Evolutionary conservation across 2,888 invertebrate genomes (phyloP).

Genomic region (Vannuccia rotundouncinata): DNA sequence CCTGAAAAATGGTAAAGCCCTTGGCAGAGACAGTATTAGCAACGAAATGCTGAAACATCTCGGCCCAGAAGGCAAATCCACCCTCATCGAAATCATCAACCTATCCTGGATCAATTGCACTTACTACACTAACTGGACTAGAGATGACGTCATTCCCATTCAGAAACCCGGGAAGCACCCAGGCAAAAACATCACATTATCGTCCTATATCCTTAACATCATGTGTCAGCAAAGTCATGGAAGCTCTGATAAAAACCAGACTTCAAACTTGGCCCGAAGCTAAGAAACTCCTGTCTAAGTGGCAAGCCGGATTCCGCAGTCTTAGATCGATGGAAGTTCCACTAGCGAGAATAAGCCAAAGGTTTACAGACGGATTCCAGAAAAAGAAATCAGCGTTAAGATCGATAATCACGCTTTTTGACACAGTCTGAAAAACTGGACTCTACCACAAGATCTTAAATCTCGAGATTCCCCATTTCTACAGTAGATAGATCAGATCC

Average conservation of each 20-base stretch:
- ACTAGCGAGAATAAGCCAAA: background rate
- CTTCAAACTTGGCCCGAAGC: background rate
- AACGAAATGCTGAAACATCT: slow-evolving; percentile 19
- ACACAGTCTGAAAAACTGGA: too few relatives aligned
- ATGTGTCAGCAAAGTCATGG: slow-evolving; percentile 1
- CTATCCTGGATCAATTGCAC: background rate
- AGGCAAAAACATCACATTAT: background rate
- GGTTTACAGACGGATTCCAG: background rate
- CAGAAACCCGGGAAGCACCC: background rate
- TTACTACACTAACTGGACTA: background rate
- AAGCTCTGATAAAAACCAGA: background rate
- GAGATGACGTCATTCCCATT: background rate
- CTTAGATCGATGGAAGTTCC: background rate
- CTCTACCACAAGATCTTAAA: too few relatives aligned
- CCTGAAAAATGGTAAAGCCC: slow-evolving; percentile 31
- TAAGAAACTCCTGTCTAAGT: background rate
- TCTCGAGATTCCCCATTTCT: too few relatives aligned
- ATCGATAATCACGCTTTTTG: too few relatives aligned
- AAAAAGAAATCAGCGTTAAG: too few relatives aligned
- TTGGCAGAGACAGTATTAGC: slow-evolving; percentile 19
- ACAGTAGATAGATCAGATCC: too few relatives aligned
- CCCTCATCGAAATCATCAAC: background rate
- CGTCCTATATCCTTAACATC: background rate
- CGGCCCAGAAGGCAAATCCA: background rate
- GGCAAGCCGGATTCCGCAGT: background rate